phyloP scores from a whole-genome alignment of 2,888 invertebrate species.

The Thelaira solivaga region DNA sequence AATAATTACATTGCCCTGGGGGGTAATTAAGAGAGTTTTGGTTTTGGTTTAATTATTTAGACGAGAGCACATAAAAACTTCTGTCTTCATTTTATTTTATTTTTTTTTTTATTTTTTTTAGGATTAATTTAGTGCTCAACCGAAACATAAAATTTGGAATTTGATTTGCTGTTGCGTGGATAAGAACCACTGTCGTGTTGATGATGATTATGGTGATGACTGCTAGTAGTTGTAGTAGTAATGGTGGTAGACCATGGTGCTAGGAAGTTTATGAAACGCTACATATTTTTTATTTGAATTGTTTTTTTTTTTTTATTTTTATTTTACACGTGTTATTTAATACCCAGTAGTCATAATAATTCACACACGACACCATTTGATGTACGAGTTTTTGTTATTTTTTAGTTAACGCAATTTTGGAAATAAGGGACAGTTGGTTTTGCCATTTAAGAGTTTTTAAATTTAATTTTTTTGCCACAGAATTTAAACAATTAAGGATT shows the following conservation, averaged over 20 bases:
- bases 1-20: constrained; percentile 50
- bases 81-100: constrained; percentile 12
- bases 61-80: constrained; percentile 26
- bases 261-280: constrained; percentile 75
- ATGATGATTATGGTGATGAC: constrained; percentile 53
- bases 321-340: constrained; percentile 35
- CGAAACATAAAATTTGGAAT: constrained; percentile 77
- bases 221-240: constrained; percentile 46
- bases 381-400: constrained; percentile 40
- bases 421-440: constrained; percentile 37
- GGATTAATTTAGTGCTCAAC: constrained; percentile 70
- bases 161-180: constrained; percentile 75
- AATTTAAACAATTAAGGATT: constrained; percentile 50
- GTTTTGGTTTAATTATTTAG: constrained; percentile 41
- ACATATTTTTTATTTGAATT: constrained; percentile 23
- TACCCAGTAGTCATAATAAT: constrained; percentile 40
- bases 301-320: constrained; percentile 7
- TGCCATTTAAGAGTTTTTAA: constrained; percentile 21
- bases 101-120: not conserved
- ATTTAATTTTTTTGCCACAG: constrained; percentile 17
- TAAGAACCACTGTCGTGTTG: constrained; percentile 70
- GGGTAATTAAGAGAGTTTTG: constrained; percentile 46
- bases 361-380: constrained; percentile 52
- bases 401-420: constrained; percentile 41
- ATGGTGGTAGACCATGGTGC: constrained; percentile 72